phyloP scores from a whole-genome alignment of 53 echinoderm and acorn worm species.

The Astropecten irregularis region DNA sequence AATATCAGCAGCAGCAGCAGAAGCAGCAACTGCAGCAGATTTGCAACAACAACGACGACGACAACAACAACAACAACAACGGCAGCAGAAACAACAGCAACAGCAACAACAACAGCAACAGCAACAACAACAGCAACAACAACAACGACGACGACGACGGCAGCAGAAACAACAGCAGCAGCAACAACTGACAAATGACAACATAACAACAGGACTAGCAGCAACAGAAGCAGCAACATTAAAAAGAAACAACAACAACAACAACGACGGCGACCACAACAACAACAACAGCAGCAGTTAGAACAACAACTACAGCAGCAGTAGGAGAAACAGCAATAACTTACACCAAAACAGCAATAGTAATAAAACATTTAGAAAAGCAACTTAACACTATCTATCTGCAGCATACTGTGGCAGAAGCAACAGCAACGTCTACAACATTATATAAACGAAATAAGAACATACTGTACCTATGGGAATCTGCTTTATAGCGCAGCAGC shows the following conservation, averaged over 20 bases:
- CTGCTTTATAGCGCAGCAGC: neutral
- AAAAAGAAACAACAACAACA: neutral
- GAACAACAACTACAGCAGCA: neutral
- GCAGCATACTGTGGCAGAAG: too few species aligned
- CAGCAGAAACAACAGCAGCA: neutral
- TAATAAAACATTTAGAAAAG: neutral
- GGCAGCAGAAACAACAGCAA: neutral
- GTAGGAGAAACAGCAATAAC: neutral
- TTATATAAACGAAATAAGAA: too few species aligned
- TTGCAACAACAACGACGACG: neutral
- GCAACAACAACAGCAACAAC: neutral
- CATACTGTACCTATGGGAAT: conserved; percentile 38
- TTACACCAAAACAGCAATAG: neutral
- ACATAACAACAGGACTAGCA: neutral
- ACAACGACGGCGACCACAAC: neutral
- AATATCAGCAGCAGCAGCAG: too few species aligned
- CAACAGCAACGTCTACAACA: too few species aligned
- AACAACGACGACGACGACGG: neutral
- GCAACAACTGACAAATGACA: neutral
- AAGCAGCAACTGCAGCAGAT: neutral
- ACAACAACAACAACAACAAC: neutral
- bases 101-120: neutral
- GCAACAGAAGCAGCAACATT: neutral
- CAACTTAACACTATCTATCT: too few species aligned
- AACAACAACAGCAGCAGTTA: neutral